A percentile compares a stretch with the other conserved stretches of the same genome.
Evolutionary conservation across 1,140 invertebrate genomes (phyloP).

Genomic region (Rhizoglyphus robini): DNA sequence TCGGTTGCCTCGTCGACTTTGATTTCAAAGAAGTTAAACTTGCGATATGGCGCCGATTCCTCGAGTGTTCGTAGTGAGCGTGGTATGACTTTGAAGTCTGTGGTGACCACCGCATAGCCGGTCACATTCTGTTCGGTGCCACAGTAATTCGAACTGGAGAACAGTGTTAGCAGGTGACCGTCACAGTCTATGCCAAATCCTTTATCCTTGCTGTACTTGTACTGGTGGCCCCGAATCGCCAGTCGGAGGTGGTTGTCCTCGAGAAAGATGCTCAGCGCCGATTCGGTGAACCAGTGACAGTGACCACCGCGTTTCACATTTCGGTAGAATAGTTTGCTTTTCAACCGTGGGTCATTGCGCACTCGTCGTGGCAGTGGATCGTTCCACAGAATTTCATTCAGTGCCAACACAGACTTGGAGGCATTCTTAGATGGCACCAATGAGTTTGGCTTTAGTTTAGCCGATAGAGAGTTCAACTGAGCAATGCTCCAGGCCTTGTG

Average conservation of each 20-base stretch:
- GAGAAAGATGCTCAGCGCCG: neutral
- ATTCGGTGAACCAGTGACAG: neutral
- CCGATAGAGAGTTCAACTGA: too few relatives aligned
- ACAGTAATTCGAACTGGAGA: too few relatives aligned
- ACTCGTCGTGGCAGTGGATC: neutral
- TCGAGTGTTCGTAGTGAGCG: too few relatives aligned
- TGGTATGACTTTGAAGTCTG: too few relatives aligned
- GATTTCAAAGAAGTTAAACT: too few relatives aligned
- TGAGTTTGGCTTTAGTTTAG: neutral
- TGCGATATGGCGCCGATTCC: too few relatives aligned
- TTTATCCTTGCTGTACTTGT: neutral
- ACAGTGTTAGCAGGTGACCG: neutral
- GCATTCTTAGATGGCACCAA: neutral
- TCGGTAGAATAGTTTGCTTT: too few relatives aligned
- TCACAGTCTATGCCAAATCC: neutral
- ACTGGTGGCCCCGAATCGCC: neutral
- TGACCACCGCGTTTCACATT: neutral
- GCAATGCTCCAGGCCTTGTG: too few relatives aligned
- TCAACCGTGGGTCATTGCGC: neutral
- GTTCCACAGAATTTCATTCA: neutral
- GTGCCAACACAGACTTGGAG: neutral
- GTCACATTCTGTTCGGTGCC: too few relatives aligned
- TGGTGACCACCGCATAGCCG: too few relatives aligned
- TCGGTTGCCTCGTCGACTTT: too few relatives aligned
- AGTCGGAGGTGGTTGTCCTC: neutral